Conservation (phyloP, 2,113 vertebrate genomes). For the Polypterus senegalus region DNA sequence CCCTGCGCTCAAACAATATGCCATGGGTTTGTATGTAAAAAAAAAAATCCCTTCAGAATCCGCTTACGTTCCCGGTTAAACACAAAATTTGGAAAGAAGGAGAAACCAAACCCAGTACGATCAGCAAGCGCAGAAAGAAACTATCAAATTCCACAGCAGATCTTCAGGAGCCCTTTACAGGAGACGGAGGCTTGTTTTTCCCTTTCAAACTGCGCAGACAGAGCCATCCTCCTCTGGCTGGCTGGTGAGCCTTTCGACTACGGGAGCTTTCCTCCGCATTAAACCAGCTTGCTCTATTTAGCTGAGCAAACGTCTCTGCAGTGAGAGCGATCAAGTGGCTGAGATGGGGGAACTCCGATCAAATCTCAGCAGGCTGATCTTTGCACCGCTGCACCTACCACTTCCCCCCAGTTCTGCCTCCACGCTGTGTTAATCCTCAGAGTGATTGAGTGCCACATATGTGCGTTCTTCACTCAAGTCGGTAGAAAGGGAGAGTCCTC, state of each 20-base stretch:
- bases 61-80: constrained; percentile 15
- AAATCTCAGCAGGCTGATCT: constrained; percentile 33
- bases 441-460: constrained; percentile 23
- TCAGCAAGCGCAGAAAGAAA: constrained; percentile 7
- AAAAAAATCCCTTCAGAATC: constrained; percentile 17
- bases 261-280: constrained; percentile 30
- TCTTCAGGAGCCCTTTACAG: constrained; percentile 17
- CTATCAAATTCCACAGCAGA: constrained; percentile 26
- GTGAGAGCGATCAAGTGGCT: constrained; percentile 32
- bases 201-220: constrained; percentile 22
- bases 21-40: constrained; percentile 9
- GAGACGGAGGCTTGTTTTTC: constrained; percentile 21
- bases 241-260: constrained; percentile 24
- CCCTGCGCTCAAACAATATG: constrained; percentile 2
- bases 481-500: constrained; percentile 8
- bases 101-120: constrained; percentile 14
- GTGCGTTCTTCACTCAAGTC: constrained; percentile 16
- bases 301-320: constrained; percentile 28
- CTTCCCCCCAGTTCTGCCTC: constrained; percentile 23
- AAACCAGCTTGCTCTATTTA: constrained; percentile 23
- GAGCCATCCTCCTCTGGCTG: constrained; percentile 27
- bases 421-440: constrained; percentile 33
- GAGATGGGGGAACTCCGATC: constrained; percentile 32
- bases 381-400: constrained; percentile 22
- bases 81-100: too few species aligned